These are phyloP conservation scores for Sander lucioperca DNA, from an alignment of 2,113 vertebrate genomes.

Conservation along the genomic window DNA sequence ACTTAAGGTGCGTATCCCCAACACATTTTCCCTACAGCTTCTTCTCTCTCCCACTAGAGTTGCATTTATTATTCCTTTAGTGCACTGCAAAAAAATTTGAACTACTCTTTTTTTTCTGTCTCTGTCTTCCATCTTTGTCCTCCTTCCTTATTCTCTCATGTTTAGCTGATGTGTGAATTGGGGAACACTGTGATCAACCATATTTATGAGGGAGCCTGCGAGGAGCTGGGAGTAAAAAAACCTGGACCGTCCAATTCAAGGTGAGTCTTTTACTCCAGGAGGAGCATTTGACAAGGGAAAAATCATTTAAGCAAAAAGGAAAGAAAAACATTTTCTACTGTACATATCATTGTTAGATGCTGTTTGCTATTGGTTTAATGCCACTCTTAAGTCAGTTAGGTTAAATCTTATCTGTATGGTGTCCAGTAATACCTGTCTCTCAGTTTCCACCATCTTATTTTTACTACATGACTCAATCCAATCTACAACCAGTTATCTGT, in stretches of 20 bases:
- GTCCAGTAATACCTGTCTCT: background rate
- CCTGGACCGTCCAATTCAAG: slow-evolving; percentile 83
- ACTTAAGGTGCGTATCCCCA: slow-evolving; percentile 88
- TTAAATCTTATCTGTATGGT: background rate
- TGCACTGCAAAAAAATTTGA: background rate
- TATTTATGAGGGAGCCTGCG: slow-evolving; percentile 93
- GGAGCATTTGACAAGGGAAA: background rate
- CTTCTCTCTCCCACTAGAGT: background rate
- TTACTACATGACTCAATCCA: background rate
- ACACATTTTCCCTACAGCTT: background rate
- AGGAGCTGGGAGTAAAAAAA: slow-evolving; percentile 90
- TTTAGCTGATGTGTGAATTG: slow-evolving; percentile 97
- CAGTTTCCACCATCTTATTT: background rate
- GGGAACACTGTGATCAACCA: slow-evolving; percentile 96
- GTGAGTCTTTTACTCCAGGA: slow-evolving; percentile 64
- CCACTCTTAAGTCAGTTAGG: background rate
- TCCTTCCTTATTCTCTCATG: slow-evolving; percentile 13
- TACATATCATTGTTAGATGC: background rate
- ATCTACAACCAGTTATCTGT: background rate
- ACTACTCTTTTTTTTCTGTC: background rate
- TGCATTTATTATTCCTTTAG: background rate
- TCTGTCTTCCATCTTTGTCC: slow-evolving; percentile 8
- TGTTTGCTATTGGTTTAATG: background rate
- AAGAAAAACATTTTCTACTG: background rate
- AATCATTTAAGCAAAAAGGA: background rate